phyloP scores from a whole-genome alignment of 2,113 vertebrate species.

The Pristiophorus japonicus region DNA sequence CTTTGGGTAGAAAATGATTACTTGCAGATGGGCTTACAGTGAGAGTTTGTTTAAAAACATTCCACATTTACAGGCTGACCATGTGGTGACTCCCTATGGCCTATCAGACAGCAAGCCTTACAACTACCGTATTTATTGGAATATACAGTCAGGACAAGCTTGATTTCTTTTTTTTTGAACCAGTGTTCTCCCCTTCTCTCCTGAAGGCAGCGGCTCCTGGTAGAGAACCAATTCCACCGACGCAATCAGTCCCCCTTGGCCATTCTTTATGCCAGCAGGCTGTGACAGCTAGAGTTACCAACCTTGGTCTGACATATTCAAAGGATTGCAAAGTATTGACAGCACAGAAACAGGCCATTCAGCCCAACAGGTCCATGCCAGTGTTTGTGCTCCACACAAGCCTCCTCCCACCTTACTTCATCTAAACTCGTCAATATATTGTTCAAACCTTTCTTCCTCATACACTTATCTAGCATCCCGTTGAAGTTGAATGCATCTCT shows the following conservation, averaged over 20 bases:
- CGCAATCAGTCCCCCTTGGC: background rate
- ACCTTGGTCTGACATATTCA: background rate
- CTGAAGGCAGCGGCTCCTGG: background rate
- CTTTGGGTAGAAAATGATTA: conserved; percentile 12
- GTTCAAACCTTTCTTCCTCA: no score
- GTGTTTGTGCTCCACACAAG: no score
- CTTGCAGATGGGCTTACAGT: conserved; percentile 34
- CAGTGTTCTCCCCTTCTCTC: background rate
- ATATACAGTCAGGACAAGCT: background rate
- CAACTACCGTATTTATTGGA: conserved; percentile 24
- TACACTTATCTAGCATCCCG: no score
- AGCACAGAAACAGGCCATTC: no score
- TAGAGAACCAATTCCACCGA: background rate
- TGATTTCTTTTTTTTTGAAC: background rate
- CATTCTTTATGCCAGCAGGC: background rate
- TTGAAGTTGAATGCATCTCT: no score
- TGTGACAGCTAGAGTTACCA: background rate
- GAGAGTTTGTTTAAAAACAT: conserved; percentile 31
- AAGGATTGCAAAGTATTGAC: background rate
- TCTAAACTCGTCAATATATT: no score
- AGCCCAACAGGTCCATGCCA: no score
- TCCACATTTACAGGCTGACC: background rate
- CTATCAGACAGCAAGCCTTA: background rate
- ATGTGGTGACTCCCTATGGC: conserved; percentile 9
- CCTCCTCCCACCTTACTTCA: no score